phyloP scores from a whole-genome alignment of 2,113 vertebrate species.

The Brachirus orientalis region DNA sequence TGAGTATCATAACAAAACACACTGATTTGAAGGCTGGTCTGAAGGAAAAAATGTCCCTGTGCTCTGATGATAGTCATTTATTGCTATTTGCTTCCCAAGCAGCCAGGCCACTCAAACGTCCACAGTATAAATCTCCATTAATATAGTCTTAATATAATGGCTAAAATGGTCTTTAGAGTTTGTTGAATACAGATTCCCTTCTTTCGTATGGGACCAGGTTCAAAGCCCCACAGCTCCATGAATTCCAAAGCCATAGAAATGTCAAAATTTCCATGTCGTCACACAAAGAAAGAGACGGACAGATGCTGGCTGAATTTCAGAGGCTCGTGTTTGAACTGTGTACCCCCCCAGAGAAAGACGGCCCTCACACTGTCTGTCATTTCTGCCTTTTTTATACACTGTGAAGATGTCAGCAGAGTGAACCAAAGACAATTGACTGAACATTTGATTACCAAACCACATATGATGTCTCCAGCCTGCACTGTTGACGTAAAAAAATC shows the following conservation, averaged over 20 bases:
- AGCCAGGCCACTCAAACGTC: too few relatives aligned
- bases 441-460: conserved; percentile 16
- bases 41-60: too few relatives aligned
- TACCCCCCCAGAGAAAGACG: conserved; percentile 30
- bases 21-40: not conserved
- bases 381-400: conserved; percentile 38
- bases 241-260: conserved; percentile 72
- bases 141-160: too few relatives aligned
- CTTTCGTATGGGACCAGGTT: conserved; percentile 9
- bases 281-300: conserved; percentile 45
- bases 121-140: too few relatives aligned
- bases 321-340: conserved; percentile 59
- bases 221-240: conserved; percentile 38
- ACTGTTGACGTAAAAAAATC: too few relatives aligned
- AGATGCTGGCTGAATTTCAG: conserved; percentile 46
- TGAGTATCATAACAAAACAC: not conserved
- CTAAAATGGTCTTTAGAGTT: too few relatives aligned
- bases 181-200: not conserved
- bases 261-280: conserved; percentile 81
- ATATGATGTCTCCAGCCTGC: too few relatives aligned
- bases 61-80: not conserved
- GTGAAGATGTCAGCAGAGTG: conserved; percentile 36
- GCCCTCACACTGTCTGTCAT: conserved; percentile 22
- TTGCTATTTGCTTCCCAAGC: too few relatives aligned
- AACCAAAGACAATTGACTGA: conserved; percentile 3